Evolutionary conservation across 35 echinoderm and acorn worm genomes (phyloP).

Genomic region (Acanthaster planci): DNA sequence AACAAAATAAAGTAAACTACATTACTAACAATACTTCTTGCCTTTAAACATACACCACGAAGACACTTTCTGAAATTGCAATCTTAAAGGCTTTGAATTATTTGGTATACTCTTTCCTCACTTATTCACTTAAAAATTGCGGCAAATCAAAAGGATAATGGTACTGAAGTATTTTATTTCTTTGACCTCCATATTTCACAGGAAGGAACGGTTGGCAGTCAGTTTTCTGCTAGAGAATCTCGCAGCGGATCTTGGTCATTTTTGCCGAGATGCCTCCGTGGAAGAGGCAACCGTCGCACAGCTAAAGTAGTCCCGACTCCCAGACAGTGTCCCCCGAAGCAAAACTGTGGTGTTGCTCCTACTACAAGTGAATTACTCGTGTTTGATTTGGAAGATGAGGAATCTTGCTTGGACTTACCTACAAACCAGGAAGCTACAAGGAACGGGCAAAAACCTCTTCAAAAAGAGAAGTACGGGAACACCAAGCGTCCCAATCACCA

Average conservation of each 20-base stretch:
- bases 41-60: no score
- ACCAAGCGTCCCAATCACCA: neutral
- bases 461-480: neutral
- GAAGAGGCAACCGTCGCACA: slow-evolving; percentile 2
- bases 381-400: neutral
- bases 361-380: neutral
- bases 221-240: no score
- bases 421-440: neutral
- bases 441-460: neutral
- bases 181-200: no score
- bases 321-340: neutral
- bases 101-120: no score
- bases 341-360: neutral
- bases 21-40: no score
- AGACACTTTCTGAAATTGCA: no score
- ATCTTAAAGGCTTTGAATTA: no score
- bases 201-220: no score
- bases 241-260: neutral
- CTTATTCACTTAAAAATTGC: no score
- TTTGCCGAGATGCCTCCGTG: neutral
- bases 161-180: no score
- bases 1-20: no score
- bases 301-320: neutral
- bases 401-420: neutral
- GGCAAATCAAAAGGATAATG: no score